Base-by-base conservation (phyloP, 2,797 vertebrate genomes). In the Karalla daura region DNA sequence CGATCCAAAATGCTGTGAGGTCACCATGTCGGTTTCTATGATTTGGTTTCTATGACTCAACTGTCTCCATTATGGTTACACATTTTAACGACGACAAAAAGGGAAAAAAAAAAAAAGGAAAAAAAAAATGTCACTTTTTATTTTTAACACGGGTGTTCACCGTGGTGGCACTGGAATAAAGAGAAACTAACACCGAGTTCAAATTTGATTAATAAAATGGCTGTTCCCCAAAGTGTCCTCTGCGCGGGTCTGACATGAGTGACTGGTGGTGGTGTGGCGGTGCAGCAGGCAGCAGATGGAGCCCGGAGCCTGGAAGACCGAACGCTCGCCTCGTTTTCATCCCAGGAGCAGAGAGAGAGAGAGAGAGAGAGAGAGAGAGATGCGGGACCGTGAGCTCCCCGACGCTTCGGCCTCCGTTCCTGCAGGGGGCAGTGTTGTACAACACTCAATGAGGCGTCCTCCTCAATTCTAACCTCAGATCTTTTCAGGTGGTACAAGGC, bases 121-220 rank as follows among this genome's bases (percentile, higher is more conserved):
- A 70, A 71, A 79, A 85, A 83, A 80, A 80, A 89, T 92, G 89
- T 91, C 89, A 88, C 89, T 82, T 88, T 90, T 87, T 86, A 84
- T 92, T 93, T 93, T 93, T 88, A 91, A 91, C 86, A 86, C 88
- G 80, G 73, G 92, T 93, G 92, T 90, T 92, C 93, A 91, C 91
- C 72, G 69, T 84, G 90, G 91, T 93, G 93, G 85, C 92, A 91
- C 92, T 89, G 86, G 81, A 94, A 89, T 93, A 94, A 94, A 94
- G 91, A 91, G 84, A 90, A 91, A 92, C 89, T 93, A 92, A 92
- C 92, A 93, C 90, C 89, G 89, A 88, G 86, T 92, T 92, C 85
- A 85, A 90, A 92, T 90, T 90, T 90, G 87, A 93, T 91, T 87
- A 93, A 94, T 94, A 93, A 93, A 94, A 91, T 91, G 90, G 89